These are phyloP conservation scores for Neopelma chrysocephalum DNA, from an alignment of 2,797 vertebrate species.

Conservation along the genomic window DNA sequence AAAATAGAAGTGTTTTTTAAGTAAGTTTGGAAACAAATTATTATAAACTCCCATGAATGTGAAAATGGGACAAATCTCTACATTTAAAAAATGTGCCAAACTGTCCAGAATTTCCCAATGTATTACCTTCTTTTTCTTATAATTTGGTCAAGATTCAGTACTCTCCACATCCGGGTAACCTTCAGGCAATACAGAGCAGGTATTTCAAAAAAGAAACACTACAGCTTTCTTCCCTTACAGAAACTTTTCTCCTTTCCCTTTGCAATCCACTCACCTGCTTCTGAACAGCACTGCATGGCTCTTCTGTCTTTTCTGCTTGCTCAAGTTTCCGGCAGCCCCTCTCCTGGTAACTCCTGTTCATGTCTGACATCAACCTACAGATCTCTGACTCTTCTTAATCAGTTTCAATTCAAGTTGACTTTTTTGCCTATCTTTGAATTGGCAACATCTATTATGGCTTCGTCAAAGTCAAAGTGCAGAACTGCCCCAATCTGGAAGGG, in stretches of 20 bases:
- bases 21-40: background rate
- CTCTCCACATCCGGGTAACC: background rate
- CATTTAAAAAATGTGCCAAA: background rate
- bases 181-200: background rate
- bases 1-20: background rate
- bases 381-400: background rate
- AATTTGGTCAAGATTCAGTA: background rate
- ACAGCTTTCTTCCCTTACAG: background rate
- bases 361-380: background rate
- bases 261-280: accelerated
- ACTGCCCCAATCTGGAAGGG: background rate
- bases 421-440: background rate
- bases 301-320: background rate
- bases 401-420: background rate
- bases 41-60: background rate
- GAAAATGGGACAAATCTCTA: background rate
- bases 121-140: background rate
- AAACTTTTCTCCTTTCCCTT: background rate
- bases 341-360: background rate
- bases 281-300: accelerated
- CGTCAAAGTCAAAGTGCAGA: background rate
- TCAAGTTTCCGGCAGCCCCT: background rate
- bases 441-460: background rate
- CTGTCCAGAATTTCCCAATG: background rate
- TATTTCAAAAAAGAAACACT: background rate